Evolutionary conservation across 2,888 invertebrate species (phyloP).

Genomic region (Drosophila merina): DNA sequence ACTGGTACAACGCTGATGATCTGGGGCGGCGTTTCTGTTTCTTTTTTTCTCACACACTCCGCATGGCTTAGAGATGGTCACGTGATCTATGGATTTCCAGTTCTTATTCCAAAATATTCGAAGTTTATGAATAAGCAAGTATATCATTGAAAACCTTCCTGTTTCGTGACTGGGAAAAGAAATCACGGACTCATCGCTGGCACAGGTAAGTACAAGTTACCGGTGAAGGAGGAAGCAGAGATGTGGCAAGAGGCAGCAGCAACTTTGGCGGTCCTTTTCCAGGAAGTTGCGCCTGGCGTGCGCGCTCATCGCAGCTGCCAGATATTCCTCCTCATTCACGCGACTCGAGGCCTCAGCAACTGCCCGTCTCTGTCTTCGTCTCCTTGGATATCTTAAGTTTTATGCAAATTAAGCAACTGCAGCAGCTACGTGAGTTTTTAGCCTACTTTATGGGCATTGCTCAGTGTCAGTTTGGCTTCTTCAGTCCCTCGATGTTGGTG

Average conservation of each 20-base stretch:
- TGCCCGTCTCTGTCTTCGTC: conserved; percentile 10
- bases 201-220: conserved; percentile 66
- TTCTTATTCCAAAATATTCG: too few species aligned
- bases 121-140: too few species aligned
- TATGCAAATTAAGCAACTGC: conserved; percentile 68
- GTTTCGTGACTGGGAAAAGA: conserved; percentile 10
- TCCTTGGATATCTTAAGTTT: conserved; percentile 62
- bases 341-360: conserved; percentile 9
- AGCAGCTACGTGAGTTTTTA: conserved; percentile 60
- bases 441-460: conserved; percentile 74
- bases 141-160: too few species aligned
- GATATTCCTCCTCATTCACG: conserved; percentile 64
- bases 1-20: conserved; percentile 58
- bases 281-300: conserved; percentile 78
- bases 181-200: conserved; percentile 25
- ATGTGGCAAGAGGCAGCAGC: conserved; percentile 47
- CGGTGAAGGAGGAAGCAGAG: conserved; percentile 29
- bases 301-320: conserved; percentile 59
- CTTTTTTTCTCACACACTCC: conserved; percentile 65
- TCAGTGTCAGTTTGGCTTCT: conserved; percentile 48
- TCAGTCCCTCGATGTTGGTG: conserved; percentile 8
- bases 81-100: conserved; percentile 13
- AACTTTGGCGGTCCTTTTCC: conserved; percentile 80
- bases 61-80: conserved; percentile 19
- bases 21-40: conserved; percentile 30